Conservation (phyloP, 2,113 vertebrate species). For the Tapirus terrestris region DNA sequence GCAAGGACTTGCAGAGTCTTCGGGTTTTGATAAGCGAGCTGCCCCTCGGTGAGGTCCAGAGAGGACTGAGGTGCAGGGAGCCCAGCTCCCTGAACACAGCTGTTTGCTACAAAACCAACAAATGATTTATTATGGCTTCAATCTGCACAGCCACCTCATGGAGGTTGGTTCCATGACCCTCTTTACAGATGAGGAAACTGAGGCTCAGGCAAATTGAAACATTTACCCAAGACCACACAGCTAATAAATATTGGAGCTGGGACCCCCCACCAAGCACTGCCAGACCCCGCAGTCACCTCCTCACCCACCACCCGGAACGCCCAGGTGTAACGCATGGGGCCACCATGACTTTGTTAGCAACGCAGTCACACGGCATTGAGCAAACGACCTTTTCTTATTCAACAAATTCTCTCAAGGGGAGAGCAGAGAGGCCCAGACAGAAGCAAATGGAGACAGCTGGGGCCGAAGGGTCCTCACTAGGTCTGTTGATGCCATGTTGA, state of each 20-base stretch:
- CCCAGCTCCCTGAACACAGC: neutral
- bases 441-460: neutral
- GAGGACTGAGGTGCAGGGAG: no score
- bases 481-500: accelerated
- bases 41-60: neutral
- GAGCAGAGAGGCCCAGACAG: neutral
- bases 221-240: neutral
- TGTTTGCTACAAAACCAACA: neutral
- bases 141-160: accelerated
- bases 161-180: accelerated
- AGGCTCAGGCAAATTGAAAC: neutral
- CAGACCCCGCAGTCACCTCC: neutral
- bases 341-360: no score
- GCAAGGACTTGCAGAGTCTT: neutral
- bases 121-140: accelerated
- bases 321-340: neutral
- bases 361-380: neutral
- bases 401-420: neutral
- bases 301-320: accelerated
- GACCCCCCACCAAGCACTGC: neutral
- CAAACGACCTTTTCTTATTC: neutral
- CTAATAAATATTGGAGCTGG: no score
- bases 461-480: accelerated
- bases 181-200: neutral
- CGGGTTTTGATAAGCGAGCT: neutral